Base-by-base conservation (phyloP, 2,113 vertebrate species). In the Microcebus tavaratra region DNA sequence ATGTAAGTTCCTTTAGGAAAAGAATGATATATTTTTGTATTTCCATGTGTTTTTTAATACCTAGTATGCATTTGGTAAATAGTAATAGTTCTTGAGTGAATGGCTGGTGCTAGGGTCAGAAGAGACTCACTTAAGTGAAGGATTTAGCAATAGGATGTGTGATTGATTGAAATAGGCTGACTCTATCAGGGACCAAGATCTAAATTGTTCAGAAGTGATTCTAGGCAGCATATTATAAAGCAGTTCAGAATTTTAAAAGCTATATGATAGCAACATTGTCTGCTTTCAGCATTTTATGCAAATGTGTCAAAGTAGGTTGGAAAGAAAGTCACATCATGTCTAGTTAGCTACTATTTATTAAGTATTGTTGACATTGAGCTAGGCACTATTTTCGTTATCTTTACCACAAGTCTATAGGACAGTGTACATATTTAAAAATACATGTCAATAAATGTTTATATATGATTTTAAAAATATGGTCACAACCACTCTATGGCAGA, bases 61-160 rank as follows among this genome's bases (percentile, higher is more conserved):
- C 27, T 83, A 21, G 1, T 76, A 18, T 65, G 70, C 70, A 76
- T 68, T 90, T 68, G 50, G 13, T 78, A 78, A 95, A 57, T 90
- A 61, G 36, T 83, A 95, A 57, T 90, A 53, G 36, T 83, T 88
- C 34, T 88, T 83, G 90, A 83, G 50, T 79, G 57, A 75, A 50
- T 91, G 72, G 42, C 57, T 78, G 27, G 53, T 65, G 80, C 11
- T 78, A 79, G 92, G n/a, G 48, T 70, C 36, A 34, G 21, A 95
- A 73, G 55, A 85, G 45, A 90, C 48, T 88, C 23, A 90, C 50
- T 61, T 75, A 8, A 50, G 42, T 57, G 45, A 86, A 53, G 27
- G 39, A 31, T 70, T 90, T 72, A 25, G 80, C 53, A 72, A 3
- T 15, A 63, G 42, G 20, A 25, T 53, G 21, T 45, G 82, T 81